Evolutionary conservation across 1,140 invertebrate species (phyloP).

Genomic region (Drosophila elegans): DNA sequence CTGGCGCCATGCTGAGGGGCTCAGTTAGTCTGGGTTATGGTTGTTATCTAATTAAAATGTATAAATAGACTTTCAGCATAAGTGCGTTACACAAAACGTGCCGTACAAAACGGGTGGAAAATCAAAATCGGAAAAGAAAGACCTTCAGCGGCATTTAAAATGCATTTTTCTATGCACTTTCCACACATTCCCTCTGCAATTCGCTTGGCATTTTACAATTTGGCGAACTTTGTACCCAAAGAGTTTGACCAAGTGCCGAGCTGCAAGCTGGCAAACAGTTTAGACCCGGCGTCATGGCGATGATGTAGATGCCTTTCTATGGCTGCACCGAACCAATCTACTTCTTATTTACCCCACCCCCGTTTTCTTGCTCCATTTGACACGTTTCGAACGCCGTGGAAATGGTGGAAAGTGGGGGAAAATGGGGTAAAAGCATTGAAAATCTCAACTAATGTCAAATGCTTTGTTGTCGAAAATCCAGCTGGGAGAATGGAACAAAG

Average conservation of each 20-base stretch:
- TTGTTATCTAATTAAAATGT: slow-evolving; percentile 69
- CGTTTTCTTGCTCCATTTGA: slow-evolving; percentile 36
- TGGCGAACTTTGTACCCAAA: slow-evolving; percentile 65
- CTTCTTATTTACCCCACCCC: slow-evolving; percentile 11
- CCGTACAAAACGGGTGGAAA: slow-evolving; percentile 7
- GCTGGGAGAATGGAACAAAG: background rate
- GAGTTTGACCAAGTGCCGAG: slow-evolving; percentile 46
- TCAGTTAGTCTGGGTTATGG: slow-evolving; percentile 49
- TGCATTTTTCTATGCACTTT: slow-evolving; percentile 1
- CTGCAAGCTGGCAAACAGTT: slow-evolving; percentile 38
- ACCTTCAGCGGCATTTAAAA: slow-evolving; percentile 70
- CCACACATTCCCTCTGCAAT: slow-evolving; percentile 4
- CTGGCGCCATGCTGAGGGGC: slow-evolving; percentile 13
- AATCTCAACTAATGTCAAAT: slow-evolving; percentile 78
- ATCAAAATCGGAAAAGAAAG: slow-evolving; percentile 49
- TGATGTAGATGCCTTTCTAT: slow-evolving; percentile 60
- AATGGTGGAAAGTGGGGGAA: background rate
- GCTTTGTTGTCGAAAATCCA: slow-evolving; percentile 64
- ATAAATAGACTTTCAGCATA: slow-evolving; percentile 51
- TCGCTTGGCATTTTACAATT: slow-evolving; percentile 34
- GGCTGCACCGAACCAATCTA: slow-evolving; percentile 47
- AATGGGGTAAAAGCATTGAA: slow-evolving; percentile 52
- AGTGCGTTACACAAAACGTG: slow-evolving; percentile 38
- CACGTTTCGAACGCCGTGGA: slow-evolving; percentile 50
- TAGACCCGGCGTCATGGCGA: slow-evolving; percentile 43